A percentile compares a stretch with the other conserved stretches of the same genome.
These are phyloP conservation scores for Mormyrus proboscirostris DNA, from an alignment of 2,797 vertebrate species.

Conservation along the genomic window DNA sequence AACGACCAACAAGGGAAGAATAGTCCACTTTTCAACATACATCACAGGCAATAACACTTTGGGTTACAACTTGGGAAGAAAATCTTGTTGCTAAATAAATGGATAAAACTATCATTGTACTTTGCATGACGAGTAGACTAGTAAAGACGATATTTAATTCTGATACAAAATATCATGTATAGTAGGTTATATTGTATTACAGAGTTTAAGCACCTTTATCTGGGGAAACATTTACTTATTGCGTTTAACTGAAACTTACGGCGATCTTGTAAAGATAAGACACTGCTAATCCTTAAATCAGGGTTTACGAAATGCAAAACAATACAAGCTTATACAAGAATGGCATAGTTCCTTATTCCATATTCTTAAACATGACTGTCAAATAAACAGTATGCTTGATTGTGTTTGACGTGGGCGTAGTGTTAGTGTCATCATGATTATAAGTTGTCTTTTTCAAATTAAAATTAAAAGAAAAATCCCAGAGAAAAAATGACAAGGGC, in stretches of 20 bases:
- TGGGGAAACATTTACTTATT: not conserved
- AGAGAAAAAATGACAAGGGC: not conserved
- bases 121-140: not conserved
- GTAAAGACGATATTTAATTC: not conserved
- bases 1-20: not conserved
- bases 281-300: not conserved
- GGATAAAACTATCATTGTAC: not conserved
- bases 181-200: not conserved
- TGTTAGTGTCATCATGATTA: not conserved
- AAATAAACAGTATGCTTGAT: not conserved
- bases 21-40: not conserved
- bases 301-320: too few species aligned
- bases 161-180: not conserved
- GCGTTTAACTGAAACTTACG: not conserved
- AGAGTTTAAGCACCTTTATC: not conserved
- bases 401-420: not conserved
- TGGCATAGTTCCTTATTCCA: not conserved
- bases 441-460: not conserved
- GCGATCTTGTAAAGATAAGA: not conserved
- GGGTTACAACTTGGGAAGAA: not conserved
- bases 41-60: not conserved
- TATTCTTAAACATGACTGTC: not conserved
- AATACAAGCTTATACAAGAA: not conserved
- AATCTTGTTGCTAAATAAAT: not conserved
- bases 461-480: not conserved